Evolutionary conservation across 2,797 vertebrate species (phyloP), one percentile per base, ranked within the genome.

Genomic region (Hydrophis major): DNA sequence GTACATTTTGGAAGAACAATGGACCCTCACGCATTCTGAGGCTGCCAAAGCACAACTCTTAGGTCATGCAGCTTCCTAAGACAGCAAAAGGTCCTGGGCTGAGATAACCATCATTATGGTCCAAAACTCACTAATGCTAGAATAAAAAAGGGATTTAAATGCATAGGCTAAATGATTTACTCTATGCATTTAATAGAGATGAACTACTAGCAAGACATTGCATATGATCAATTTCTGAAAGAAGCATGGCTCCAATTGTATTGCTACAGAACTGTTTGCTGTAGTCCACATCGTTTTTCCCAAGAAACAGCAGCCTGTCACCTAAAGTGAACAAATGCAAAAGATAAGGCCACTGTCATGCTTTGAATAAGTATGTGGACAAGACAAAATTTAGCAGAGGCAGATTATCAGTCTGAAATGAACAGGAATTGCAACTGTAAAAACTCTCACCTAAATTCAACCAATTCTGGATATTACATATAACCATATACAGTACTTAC

Each of bases 401-500:
- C 8, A 42, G 74, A 78, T 78, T 78, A 42, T 42, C 74, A 83
- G 20, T 83, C 74, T 83, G 74, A 83, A 47, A 20, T 83, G 32
- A 83, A 83, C 22, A 83, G 37, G 10, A 83, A 83, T 47, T 10
- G 1, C 4, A 83, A 83, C 74, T 47, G 25, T 42, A 47, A 83
- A 47, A 25, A 12, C 22, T 83, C 37, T 83, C 74, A 83, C 4
- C 20, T 83, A 83, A 78, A 83, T 83, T 83, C 22, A 47, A 25
- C 37, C 42, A 83, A 37, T 83, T 47, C 20, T 83, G 74, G 74
- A 47, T 91, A 89, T 50, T 61, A 37, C 25, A 28, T 3, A n/a
- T 59, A 53, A 61, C 93, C 22, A 28, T 60, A 56, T 11, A 90
- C 14, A 25, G 0, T 87, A 96, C 98, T 96, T 96, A 99, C 99